These are phyloP conservation scores for Macropodus opercularis DNA, from an alignment of 2,797 vertebrate genomes.

Conservation along the genomic window DNA sequence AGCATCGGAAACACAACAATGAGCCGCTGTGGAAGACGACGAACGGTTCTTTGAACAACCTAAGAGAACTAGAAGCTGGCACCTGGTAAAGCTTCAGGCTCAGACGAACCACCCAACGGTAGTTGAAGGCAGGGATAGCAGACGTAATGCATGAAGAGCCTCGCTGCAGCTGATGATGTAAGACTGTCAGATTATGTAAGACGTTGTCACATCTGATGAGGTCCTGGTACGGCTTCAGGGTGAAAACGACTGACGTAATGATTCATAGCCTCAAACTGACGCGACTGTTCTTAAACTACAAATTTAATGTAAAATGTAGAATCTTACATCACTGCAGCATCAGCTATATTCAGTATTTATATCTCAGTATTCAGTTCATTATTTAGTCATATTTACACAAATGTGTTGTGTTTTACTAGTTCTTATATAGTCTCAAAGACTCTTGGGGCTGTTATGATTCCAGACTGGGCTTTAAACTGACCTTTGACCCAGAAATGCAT, in stretches of 20 bases:
- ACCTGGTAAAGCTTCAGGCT: not conserved
- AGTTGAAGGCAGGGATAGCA: not conserved
- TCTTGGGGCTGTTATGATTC: conserved; percentile 11
- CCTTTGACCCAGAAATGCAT: conserved; percentile 89
- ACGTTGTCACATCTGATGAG: conserved; percentile 3
- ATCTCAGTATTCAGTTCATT: no score
- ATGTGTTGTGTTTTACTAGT: not conserved
- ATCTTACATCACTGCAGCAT: no score
- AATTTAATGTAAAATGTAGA: no score
- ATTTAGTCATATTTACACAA: not conserved
- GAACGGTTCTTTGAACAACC: no score
- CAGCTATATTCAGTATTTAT: no score
- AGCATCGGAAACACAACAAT: not conserved
- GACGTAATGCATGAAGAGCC: not conserved
- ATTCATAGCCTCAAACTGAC: not conserved
- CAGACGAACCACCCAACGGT: not conserved
- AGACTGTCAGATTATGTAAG: conserved; percentile 32
- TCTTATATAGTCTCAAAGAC: not conserved
- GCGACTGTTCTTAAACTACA: no score
- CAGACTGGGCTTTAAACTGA: conserved; percentile 71
- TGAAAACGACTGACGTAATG: no score
- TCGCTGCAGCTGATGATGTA: conserved; percentile 26
- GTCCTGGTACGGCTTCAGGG: not conserved
- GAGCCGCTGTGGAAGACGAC: not conserved
- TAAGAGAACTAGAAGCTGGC: no score